These are phyloP conservation scores for Troilus luridus DNA, from an alignment of 2,888 invertebrate genomes.

Conservation along the genomic window DNA sequence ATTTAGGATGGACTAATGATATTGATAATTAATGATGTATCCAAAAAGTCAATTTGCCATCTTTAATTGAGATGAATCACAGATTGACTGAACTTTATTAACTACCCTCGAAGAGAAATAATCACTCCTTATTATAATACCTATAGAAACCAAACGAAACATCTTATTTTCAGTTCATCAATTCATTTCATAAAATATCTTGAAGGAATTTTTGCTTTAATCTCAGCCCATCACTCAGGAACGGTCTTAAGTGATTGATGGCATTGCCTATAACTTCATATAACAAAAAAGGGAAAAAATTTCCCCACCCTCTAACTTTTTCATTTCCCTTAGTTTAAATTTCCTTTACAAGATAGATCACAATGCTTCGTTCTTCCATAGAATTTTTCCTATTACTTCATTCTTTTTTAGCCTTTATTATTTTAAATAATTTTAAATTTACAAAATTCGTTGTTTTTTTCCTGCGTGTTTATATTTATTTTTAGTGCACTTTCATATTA, in stretches of 20 bases:
- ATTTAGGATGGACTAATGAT: too few relatives aligned
- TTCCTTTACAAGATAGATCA: not conserved
- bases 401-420: not conserved
- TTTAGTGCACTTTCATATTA: too few relatives aligned
- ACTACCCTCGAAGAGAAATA: not conserved
- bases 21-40: not conserved
- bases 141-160: not conserved
- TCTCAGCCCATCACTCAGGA: not conserved
- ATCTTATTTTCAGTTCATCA: not conserved
- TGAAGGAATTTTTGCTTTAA: not conserved
- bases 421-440: not conserved
- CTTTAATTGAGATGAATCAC: not conserved
- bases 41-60: not conserved
- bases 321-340: not conserved
- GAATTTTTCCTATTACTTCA: not conserved
- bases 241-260: slow-evolving; percentile 8
- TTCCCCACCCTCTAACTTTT: not conserved
- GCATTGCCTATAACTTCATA: not conserved
- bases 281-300: not conserved
- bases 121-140: not conserved
- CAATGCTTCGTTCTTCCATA: not conserved
- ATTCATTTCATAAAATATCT: not conserved
- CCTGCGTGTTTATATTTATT: too few relatives aligned
- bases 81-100: not conserved
- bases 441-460: too few relatives aligned